phyloP scores from a whole-genome alignment of 2,113 vertebrate species.

The Labeo catla region DNA sequence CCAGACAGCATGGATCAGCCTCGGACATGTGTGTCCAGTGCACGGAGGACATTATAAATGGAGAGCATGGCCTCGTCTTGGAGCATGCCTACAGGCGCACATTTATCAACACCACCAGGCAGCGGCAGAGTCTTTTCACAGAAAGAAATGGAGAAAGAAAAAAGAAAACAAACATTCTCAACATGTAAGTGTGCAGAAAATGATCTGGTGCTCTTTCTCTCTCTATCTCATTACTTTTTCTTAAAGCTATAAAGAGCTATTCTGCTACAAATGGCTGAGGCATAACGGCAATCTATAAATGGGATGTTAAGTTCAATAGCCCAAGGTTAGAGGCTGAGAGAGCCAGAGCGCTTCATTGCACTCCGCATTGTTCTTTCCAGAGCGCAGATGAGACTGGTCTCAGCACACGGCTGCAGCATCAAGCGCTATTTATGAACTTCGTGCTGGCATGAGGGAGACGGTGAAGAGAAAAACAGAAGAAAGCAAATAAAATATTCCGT shows the following conservation, averaged over 20 bases:
- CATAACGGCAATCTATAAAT: slow-evolving; percentile 76
- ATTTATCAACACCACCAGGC: slow-evolving; percentile 65
- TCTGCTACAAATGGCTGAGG: slow-evolving; percentile 76
- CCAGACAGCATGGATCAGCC: slow-evolving; percentile 50
- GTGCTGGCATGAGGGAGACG: background rate
- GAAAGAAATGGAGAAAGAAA: slow-evolving; percentile 38
- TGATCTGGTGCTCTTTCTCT: slow-evolving; percentile 60
- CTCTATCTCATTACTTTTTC: slow-evolving; percentile 66
- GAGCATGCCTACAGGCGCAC: slow-evolving; percentile 60
- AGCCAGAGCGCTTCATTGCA: slow-evolving; percentile 59
- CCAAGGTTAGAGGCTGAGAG: slow-evolving; percentile 72
- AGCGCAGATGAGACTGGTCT: slow-evolving; percentile 43
- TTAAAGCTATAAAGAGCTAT: slow-evolving; percentile 78
- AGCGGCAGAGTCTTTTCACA: slow-evolving; percentile 59
- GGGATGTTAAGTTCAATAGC: slow-evolving; percentile 79
- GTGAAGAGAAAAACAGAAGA: slow-evolving; percentile 36
- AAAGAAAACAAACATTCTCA: slow-evolving; percentile 42
- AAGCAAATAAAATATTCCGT: slow-evolving; percentile 46
- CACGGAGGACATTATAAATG: slow-evolving; percentile 58
- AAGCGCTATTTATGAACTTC: slow-evolving; percentile 53
- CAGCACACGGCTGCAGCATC: slow-evolving; percentile 25
- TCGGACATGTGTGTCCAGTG: slow-evolving; percentile 54
- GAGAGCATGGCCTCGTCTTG: slow-evolving; percentile 49
- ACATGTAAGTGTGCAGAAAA: slow-evolving; percentile 64
- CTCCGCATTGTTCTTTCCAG: slow-evolving; percentile 48